These are phyloP conservation scores for Prinia subflava DNA, from an alignment of 2,113 vertebrate species.

Conservation along the genomic window DNA sequence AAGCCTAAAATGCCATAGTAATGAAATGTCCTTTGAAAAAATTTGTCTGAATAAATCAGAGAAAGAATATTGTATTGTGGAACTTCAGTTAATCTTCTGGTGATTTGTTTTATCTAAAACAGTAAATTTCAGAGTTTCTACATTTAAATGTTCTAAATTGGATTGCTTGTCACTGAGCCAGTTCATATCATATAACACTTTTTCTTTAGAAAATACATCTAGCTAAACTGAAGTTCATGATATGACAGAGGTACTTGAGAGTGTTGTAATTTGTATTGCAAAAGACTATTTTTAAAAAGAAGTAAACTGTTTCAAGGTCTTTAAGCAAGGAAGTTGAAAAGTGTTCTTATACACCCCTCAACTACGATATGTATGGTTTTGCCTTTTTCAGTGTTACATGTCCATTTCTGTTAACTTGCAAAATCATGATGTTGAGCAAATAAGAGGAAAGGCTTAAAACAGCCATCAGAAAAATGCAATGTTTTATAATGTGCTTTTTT, in stretches of 20 bases:
- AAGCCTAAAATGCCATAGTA: background rate
- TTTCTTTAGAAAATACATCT: background rate
- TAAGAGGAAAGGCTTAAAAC: background rate
- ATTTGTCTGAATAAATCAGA: background rate
- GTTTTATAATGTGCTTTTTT: background rate
- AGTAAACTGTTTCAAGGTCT: background rate
- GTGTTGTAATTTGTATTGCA: background rate
- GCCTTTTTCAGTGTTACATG: background rate
- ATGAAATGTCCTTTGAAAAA: background rate
- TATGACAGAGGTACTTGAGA: background rate
- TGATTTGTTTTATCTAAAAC: background rate
- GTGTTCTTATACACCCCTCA: background rate
- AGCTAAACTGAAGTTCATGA: background rate
- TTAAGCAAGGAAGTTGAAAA: background rate
- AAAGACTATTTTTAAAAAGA: background rate
- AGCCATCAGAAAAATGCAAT: background rate
- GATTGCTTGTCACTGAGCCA: background rate
- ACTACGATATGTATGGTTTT: background rate
- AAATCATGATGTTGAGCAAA: background rate
- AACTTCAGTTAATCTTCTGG: background rate
- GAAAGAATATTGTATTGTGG: background rate
- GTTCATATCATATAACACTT: background rate
- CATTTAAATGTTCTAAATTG: background rate
- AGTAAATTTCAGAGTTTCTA: background rate
- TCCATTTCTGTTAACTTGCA: background rate